phyloP scores from a whole-genome alignment of 2,113 vertebrate species.

The Tenrec ecaudatus region DNA sequence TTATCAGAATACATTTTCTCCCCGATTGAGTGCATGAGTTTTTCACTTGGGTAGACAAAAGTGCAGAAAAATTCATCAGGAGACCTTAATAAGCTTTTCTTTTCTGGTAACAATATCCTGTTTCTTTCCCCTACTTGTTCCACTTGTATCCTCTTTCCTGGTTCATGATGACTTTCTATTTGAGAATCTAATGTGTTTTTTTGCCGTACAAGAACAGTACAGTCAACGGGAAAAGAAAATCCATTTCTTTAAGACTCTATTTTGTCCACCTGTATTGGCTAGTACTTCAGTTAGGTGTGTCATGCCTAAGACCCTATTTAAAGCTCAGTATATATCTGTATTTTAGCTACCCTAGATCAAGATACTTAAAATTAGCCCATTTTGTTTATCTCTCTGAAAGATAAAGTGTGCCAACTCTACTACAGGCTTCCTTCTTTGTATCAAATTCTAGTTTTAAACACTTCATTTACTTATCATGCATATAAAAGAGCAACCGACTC shows the following conservation, averaged over 20 bases:
- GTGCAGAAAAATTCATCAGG: neutral
- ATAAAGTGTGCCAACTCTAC: neutral
- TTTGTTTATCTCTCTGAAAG: slow-evolving; percentile 1
- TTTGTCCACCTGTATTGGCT: neutral
- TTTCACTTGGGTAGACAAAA: slow-evolving; percentile 56
- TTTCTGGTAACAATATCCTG: neutral
- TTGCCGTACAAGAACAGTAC: slow-evolving; percentile 3
- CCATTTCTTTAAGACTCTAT: neutral
- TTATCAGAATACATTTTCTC: slow-evolving; percentile 60
- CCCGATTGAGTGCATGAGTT: slow-evolving; percentile 15
- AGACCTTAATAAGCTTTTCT: slow-evolving; percentile 19
- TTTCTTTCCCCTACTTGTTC: neutral
- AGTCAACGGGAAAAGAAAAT: slow-evolving; percentile 3
- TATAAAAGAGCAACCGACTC: neutral
- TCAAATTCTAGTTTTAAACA: slow-evolving; percentile 47
- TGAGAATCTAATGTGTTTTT: neutral
- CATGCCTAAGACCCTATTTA: neutral
- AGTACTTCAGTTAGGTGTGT: neutral
- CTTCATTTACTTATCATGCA: neutral
- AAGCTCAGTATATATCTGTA: neutral
- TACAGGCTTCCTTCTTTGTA: neutral
- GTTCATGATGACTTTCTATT: neutral
- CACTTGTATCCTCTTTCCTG: neutral
- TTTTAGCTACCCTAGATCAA: neutral
- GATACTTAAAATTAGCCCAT: neutral